Base-by-base conservation (phyloP, 2,888 invertebrate genomes). In the Polyploca ridens region DNA sequence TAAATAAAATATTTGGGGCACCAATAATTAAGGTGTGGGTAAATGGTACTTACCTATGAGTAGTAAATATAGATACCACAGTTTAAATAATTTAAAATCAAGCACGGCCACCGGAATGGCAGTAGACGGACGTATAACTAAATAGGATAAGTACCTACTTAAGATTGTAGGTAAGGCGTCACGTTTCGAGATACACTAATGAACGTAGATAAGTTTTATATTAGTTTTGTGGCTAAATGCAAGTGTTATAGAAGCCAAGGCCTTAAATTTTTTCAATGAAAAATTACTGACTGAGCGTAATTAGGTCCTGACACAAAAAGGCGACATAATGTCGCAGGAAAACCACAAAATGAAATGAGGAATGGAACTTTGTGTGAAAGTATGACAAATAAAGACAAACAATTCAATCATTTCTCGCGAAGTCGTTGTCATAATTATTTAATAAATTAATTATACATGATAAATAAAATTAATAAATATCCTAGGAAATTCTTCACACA, bases 111-210 rank as follows among this genome's bases (percentile, higher is more conserved):
- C 74, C 66, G 65, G 75, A 73, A 67, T 69, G 66, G 74, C 67
- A 66, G 66, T 70, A 72, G 69, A 67, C 73, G 66, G 69, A 67
- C 73, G 66, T 75, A 69, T 75, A 54, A 81, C 82, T 75, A 83
- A 83, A 87, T 82, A 77, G 83, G 77, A 80, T 82, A 78, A 81
- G 82, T 80, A 83, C 77, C 86, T 85, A 83, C 77, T 86, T 85
- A 75, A 82, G 87, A 89, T 89, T 86, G 78, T 59, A 76, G 64
- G 67, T 63, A 60, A 73, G 81, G 79, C 86, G 87, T 83, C 86
- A 79, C 71, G 75, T 77, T 71, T 78, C 67, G 68, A 75, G 83
- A 82, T 82, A 84, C 69, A 75, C 74, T 84, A 85, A 86, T 81
- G 75, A 76, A 68, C 65, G 66, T 65, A 64, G 63, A 65, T 65